Evolutionary conservation across 2,888 invertebrate species (phyloP), one percentile per base, ranked within the genome.

Genomic region (Cynaeus angustus): DNA sequence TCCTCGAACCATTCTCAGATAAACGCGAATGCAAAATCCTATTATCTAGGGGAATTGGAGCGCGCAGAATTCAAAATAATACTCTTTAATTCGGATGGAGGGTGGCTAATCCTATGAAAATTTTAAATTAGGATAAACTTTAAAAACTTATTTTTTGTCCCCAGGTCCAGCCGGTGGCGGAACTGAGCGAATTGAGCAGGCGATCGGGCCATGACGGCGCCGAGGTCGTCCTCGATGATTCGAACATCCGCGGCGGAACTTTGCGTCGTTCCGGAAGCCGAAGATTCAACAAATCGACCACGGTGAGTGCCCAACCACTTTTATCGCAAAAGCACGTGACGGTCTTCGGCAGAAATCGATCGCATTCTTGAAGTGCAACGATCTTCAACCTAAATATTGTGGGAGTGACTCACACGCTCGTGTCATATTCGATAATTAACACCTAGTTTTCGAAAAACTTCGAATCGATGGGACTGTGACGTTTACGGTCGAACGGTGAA

Each of bases 151-250:
- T n/a, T 21, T 43, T 1, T 38, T 38, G 28, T 37, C 12, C 81
- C 13, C 85, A 95, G 95, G 97, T 98, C 72, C 97, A 97, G 86
- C 96, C 97, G 41, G 95, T 97, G 74, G 94, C 96, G 0, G 97
- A 98, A 86, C 86, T 98, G 78, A 94, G 95, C 78, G 97, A 98
- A 86, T 85, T 97, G 78, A 95, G 95, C 71, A 90, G 94, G 76
- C 88, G 96, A 61, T 93, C 89, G 16, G 88, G 88, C 46, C 88
- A 89, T 76, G 93, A 93, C 79, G 93, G 93, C 0, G 86, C 86
- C 41, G 88, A 88, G 77, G 89, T 93, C 16, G 90, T 91, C 52
- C 86, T 94, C 55, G 91, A 91, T 38, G 91, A 92, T 76, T 89
- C 90, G 43, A 88, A 89, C 77, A 89, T 89, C 66, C 87, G 88